Conservation (phyloP, 2,888 invertebrate genomes). For the Nasonovia ribisnigri region DNA sequence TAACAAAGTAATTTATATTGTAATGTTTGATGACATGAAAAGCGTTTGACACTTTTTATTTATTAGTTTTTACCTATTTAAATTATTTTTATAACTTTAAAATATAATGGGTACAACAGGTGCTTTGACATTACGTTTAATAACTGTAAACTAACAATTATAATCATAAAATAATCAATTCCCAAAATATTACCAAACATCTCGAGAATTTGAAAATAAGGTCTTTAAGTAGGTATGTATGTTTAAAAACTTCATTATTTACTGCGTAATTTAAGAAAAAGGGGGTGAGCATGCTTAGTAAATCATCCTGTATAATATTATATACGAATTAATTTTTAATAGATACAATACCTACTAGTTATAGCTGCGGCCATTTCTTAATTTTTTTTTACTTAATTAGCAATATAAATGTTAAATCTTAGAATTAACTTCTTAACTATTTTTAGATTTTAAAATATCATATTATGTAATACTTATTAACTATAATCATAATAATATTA, state of each 20-base stretch:
- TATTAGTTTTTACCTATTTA: too few relatives aligned
- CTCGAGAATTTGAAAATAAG: not conserved
- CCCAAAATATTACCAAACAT: not conserved
- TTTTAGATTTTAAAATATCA: not conserved
- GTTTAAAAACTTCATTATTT: not conserved
- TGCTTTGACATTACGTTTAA: not conserved
- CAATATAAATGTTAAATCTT: not conserved
- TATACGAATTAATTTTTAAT: not conserved
- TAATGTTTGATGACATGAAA: too few relatives aligned
- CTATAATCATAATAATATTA: too few relatives aligned
- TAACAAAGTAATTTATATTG: too few relatives aligned
- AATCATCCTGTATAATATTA: not conserved
- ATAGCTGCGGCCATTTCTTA: not conserved
- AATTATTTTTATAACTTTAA: not conserved
- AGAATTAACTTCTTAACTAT: not conserved
- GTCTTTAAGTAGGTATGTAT: too few relatives aligned
- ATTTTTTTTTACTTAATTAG: not conserved
- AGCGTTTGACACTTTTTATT: too few relatives aligned
- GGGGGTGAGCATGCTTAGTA: not conserved
- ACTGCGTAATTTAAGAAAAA: not conserved
- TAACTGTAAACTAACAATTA: not conserved
- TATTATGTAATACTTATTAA: not conserved
- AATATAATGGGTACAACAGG: not conserved
- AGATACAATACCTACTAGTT: not conserved
- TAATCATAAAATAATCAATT: not conserved